Conservation (phyloP, 2,113 vertebrate genomes). For the Athene noctua region DNA sequence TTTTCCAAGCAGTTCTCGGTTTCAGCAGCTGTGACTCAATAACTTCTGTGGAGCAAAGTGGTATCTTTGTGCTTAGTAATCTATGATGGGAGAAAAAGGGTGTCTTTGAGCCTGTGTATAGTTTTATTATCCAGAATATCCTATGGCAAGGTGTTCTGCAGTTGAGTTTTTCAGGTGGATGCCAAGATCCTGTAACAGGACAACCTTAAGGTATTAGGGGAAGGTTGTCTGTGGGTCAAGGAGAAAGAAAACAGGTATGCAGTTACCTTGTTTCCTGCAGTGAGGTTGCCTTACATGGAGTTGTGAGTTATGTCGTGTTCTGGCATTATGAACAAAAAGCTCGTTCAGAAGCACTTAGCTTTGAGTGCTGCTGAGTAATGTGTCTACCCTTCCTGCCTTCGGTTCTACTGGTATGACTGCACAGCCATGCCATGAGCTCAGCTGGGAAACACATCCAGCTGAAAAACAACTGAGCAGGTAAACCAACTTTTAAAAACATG, state of each 20-base stretch:
- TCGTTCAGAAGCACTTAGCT: not conserved
- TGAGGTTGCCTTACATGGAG: not conserved
- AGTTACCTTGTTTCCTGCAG: not conserved
- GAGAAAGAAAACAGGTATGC: not conserved
- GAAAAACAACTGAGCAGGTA: not conserved
- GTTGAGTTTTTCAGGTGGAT: not conserved
- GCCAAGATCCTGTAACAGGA: not conserved
- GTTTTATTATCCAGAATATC: not conserved
- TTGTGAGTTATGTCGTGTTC: not conserved
- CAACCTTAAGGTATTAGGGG: not conserved
- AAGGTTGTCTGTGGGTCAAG: not conserved
- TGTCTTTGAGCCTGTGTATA: not conserved
- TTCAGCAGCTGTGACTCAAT: not conserved
- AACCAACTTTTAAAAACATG: not conserved
- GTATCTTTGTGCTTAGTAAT: not conserved
- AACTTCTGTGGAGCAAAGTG: not conserved
- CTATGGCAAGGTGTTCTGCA: not conserved
- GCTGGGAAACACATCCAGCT: not conserved
- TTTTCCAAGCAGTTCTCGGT: not conserved
- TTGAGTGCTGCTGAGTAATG: not conserved
- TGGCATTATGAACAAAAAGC: not conserved
- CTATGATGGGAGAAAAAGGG: not conserved
- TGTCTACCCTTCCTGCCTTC: rapidly evolving
- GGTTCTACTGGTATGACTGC: not conserved
- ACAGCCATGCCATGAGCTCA: not conserved